phyloP scores from a whole-genome alignment of 2,888 invertebrate species.

The Plebejus melissa region DNA sequence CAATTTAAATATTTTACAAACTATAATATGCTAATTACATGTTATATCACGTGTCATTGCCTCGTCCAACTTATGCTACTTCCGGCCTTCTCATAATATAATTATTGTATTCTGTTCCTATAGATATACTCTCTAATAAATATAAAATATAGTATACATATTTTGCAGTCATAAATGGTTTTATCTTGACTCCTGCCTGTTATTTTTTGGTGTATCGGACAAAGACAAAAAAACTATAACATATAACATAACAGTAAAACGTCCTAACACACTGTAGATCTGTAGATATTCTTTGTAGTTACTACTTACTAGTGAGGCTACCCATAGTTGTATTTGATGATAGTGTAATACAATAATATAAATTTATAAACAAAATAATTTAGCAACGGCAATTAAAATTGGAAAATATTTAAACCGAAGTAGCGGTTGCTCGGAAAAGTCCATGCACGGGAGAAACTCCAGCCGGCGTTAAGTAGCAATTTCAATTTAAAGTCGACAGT shows the following conservation, averaged over 20 bases:
- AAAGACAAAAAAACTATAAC: background rate
- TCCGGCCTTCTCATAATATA: background rate
- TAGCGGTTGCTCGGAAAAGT: conserved; percentile 5
- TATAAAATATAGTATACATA: too few species aligned
- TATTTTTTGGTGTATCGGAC: background rate
- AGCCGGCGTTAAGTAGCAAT: conserved; percentile 25
- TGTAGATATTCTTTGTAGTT: too few species aligned
- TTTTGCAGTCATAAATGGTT: too few species aligned
- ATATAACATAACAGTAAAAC: background rate
- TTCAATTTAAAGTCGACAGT: conserved; percentile 28
- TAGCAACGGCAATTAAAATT: background rate
- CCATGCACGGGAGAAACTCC: conserved; percentile 17
- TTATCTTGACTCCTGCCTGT: too few species aligned
- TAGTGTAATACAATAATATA: background rate
- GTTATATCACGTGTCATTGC: background rate
- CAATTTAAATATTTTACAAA: background rate
- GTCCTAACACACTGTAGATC: background rate
- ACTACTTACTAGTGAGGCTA: too few species aligned
- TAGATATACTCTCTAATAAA: too few species aligned
- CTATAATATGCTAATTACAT: background rate
- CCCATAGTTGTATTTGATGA: background rate
- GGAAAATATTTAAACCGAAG: background rate
- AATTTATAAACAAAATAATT: background rate
- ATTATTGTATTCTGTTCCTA: too few species aligned
- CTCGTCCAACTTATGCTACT: background rate